Base-by-base conservation (phyloP, 2,797 vertebrate species). In the Sebastes flavidus region DNA sequence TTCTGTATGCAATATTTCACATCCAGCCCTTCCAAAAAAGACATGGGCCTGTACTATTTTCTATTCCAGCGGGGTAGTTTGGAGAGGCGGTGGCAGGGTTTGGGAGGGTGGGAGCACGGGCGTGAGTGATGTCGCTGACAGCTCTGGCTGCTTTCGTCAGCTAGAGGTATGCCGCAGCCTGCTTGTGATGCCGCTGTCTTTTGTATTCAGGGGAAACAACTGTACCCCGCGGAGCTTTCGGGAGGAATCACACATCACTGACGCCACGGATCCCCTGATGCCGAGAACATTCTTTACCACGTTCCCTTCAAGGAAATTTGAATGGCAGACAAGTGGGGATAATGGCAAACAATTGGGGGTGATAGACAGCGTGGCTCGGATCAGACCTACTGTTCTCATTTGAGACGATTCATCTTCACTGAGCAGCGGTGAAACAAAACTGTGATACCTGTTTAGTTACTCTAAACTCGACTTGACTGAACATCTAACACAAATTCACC, bases 101-200 rank as follows among this genome's bases (percentile, higher is more conserved):
- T 79, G 89, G 83, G 84, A 79, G 87, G 84, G 85, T 88, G 89
- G 80, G 86, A 89, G 83, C 82, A 42, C 65, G 89, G 89, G 89
- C 86, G 87, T 94, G 92, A 96, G 93, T 91, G 95, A 96, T 94
- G 94, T 93, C 83, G 90, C 89, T 94, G 94, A 95, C 95, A 95
- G 89, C 86, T 91, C 88, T 88, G 87, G 83, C 92, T 92, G 90
- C 91, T 93, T 93, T 88, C 88, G 91, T 92, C 94, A 95, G 94
- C 94, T 94, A 90, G 82, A 58, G 94, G 92, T 81, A 89, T 78
- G 85, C 80, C 29, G 83, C 89, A 89, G 86, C 91, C 89, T 85
- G 86, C 90, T 86, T 94, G 90, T 94, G 93, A 95, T 94, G 91
- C 90, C 66, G 85, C 85, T 86, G 91, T 90, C 91, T 94, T 95